Percentiles rank a stretch among this genome's conserved stretches.
phyloP scores from a whole-genome alignment of 1,140 invertebrate species.

The Hermetia illucens region DNA sequence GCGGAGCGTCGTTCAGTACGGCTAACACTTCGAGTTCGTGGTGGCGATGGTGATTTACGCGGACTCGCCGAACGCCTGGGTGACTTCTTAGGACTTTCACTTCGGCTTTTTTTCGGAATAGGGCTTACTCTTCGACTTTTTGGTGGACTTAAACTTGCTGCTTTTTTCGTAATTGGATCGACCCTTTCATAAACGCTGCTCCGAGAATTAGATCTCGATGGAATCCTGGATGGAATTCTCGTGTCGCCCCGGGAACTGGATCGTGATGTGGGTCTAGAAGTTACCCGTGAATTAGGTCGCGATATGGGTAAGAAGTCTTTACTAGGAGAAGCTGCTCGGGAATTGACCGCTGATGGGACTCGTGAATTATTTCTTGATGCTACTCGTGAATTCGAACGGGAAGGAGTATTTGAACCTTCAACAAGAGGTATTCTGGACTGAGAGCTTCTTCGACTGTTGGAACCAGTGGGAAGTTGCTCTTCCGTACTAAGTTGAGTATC shows the following conservation, averaged over 20 bases:
- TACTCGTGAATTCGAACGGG: conserved; percentile 4
- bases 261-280: conserved; percentile 8
- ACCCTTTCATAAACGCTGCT: too few species aligned
- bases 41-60: conserved; percentile 18
- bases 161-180: too few species aligned
- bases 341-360: conserved; percentile 4
- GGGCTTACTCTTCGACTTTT: conserved; percentile 6
- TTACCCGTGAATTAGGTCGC: conserved; percentile 12
- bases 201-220: conserved; percentile 14
- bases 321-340: conserved; percentile 16
- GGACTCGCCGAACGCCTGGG: too few species aligned
- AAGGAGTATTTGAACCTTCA: conserved; percentile 10
- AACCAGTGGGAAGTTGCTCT: conserved; percentile 8
- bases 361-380: conserved; percentile 7
- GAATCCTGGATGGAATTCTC: conserved; percentile 2
- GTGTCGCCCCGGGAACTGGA: conserved; percentile 6
- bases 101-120: conserved; percentile 1
- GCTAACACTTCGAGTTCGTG: too few species aligned
- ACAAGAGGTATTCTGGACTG: conserved; percentile 20
- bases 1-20: too few species aligned
- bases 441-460: neutral
- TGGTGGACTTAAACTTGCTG: conserved; percentile 21
- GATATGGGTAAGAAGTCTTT: conserved; percentile 12
- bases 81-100: conserved; percentile 4
- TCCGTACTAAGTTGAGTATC: conserved; percentile 20